Percentiles rank a stretch among this genome's conserved stretches.
These are phyloP conservation scores for Chironomus tentans DNA, from an alignment of 2,888 invertebrate genomes.

Conservation along the genomic window DNA sequence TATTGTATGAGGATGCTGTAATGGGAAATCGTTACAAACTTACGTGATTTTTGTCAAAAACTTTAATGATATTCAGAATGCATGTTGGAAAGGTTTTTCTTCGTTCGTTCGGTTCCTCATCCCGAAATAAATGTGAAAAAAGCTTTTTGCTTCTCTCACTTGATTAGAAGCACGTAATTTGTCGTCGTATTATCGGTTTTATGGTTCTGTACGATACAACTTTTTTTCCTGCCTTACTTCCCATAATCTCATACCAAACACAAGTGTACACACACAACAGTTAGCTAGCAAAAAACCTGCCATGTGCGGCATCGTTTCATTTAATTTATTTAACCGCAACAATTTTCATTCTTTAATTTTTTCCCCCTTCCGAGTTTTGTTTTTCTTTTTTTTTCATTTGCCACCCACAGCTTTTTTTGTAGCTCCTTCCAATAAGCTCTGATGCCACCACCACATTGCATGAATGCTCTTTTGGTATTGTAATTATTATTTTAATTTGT, in stretches of 20 bases:
- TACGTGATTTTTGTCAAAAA: slow-evolving; percentile 11
- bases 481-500: not conserved
- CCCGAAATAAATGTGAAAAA: not conserved
- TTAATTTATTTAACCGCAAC: not conserved
- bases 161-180: slow-evolving; percentile 24
- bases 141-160: not conserved
- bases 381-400: not conserved
- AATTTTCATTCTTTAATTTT: not conserved
- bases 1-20: not conserved
- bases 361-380: too few relatives aligned
- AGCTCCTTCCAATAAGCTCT: not conserved
- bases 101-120: too few relatives aligned
- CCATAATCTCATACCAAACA: not conserved
- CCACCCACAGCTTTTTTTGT: not conserved
- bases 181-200: slow-evolving; percentile 8
- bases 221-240: not conserved
- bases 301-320: not conserved
- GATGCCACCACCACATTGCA: not conserved
- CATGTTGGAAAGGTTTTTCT: not conserved
- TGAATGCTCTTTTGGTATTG: not conserved
- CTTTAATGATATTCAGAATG: slow-evolving; percentile 1
- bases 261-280: too few relatives aligned
- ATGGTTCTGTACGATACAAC: not conserved
- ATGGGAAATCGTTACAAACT: slow-evolving; percentile 10
- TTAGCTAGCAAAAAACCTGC: not conserved